Evolutionary conservation across 2,113 vertebrate genomes (phyloP).

Genomic region (Romanogobio albipinnatus): DNA sequence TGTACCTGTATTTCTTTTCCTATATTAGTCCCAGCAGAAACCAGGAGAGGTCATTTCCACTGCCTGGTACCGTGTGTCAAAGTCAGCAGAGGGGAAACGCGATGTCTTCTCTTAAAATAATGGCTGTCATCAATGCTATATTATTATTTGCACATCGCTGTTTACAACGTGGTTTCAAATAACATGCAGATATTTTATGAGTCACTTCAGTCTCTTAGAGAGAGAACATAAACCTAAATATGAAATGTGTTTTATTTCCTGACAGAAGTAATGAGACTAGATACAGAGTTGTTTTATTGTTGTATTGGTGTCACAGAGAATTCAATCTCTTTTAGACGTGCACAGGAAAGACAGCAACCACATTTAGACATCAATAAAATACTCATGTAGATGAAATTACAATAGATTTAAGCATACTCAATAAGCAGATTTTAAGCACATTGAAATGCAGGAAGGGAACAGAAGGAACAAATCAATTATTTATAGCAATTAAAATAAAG

Average conservation of each 20-base stretch:
- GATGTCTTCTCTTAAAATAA: slow-evolving; percentile 16
- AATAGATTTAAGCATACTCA: neutral
- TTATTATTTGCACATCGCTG: slow-evolving; percentile 14
- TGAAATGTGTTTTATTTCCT: slow-evolving; percentile 21
- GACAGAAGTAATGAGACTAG: neutral
- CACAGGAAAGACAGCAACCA: neutral
- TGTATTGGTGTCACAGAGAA: neutral
- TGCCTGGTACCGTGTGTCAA: slow-evolving; percentile 15
- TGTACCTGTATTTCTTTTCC: neutral
- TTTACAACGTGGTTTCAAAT: slow-evolving; percentile 4
- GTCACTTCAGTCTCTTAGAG: slow-evolving; percentile 12
- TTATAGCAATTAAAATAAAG: neutral
- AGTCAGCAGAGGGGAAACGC: neutral
- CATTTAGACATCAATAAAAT: neutral
- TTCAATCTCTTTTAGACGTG: neutral
- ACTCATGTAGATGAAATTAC: neutral
- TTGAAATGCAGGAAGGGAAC: neutral
- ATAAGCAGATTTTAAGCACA: neutral
- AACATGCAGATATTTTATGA: slow-evolving; percentile 1
- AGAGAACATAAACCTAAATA: slow-evolving; percentile 10
- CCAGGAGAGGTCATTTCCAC: neutral
- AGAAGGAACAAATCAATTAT: neutral
- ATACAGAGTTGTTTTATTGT: slow-evolving; percentile 7
- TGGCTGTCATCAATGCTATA: neutral
- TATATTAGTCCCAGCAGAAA: neutral